Evolutionary conservation across 1,140 invertebrate genomes (phyloP).

Genomic region (Drosophila varians): DNA sequence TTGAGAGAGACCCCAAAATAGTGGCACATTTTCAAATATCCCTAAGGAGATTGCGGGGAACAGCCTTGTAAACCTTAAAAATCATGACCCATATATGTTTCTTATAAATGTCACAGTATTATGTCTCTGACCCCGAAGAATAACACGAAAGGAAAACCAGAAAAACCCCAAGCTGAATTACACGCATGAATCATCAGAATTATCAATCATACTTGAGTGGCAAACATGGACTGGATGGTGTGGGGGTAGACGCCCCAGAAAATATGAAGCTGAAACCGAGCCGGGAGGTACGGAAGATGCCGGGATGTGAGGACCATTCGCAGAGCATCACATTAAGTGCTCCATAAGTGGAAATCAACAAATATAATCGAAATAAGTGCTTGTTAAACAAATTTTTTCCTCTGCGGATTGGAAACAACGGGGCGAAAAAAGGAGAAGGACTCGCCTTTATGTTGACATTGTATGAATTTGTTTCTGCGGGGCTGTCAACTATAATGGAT

Average conservation of each 20-base stretch:
- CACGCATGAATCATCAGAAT: slow-evolving; percentile 77
- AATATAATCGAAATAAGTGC: slow-evolving; percentile 81
- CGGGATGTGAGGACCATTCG: slow-evolving; percentile 22
- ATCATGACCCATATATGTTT: slow-evolving; percentile 27
- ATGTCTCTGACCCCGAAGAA: slow-evolving; percentile 24
- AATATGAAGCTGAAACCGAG: slow-evolving; percentile 19
- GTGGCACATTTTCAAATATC: slow-evolving; percentile 3
- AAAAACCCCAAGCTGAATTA: slow-evolving; percentile 57
- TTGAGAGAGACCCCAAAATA: slow-evolving; percentile 6
- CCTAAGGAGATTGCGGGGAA: neutral
- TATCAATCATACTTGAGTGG: slow-evolving; percentile 78
- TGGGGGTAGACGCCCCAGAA: neutral
- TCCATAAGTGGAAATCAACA: slow-evolving; percentile 79
- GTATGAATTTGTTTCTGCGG: slow-evolving; percentile 64
- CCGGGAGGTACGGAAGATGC: slow-evolving; percentile 16
- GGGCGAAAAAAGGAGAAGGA: slow-evolving; percentile 13
- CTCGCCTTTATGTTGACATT: slow-evolving; percentile 45
- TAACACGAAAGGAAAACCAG: slow-evolving; percentile 5
- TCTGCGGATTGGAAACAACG: slow-evolving; percentile 15
- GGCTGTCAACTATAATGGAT: slow-evolving; percentile 76
- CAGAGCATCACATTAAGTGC: slow-evolving; percentile 56
- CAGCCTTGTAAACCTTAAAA: neutral
- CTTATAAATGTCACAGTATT: slow-evolving; percentile 43
- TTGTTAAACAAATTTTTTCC: slow-evolving; percentile 71
- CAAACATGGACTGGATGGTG: slow-evolving; percentile 46